Base-by-base conservation (phyloP, 1,140 invertebrate genomes). In the Sycophila sp. region DNA sequence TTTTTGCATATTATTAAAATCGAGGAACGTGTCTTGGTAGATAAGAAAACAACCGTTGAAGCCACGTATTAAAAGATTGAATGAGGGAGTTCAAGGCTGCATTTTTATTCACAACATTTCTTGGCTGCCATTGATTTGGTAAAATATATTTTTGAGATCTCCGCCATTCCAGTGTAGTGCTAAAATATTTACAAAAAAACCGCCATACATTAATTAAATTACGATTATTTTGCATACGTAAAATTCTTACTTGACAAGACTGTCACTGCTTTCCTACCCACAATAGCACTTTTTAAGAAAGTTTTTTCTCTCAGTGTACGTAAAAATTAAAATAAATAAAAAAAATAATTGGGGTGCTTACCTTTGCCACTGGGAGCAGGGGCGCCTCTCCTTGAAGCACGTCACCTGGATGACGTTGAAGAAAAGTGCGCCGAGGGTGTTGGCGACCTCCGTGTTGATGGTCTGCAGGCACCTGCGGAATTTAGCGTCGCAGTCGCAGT, bases 401-500 rank as follows among this genome's bases (percentile, higher is more conserved):
- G 87, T 90, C 11, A 91, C 88, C 76, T 91, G 90, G 8, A 91
- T 87, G 17, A 92, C 87, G 62, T 92, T 92, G 81, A 92, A 93
- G 81, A 90, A 93, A 4, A 92, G 87, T 4, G 90, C 89, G 4
- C 91, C 91, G 28, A 93, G 82, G 0, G 90, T 90, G 73, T 92
- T 91, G 1, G 90, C 91, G 11, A 90, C 90, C 76, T 91, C 90
- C 53, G 90, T 89, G 51, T 91, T 91, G 7, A 91, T 81, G 55
- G 87, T 88, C 77, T 91, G 90, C 47, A 93, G 76, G 75, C 92
- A 93, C 40, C 87, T 82, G 38, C 91, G 85, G 76, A 93, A 92
- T 53, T 87, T 85, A 0, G 90, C 89, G 73, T 93, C 92, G 72
- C 92, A 93, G 70, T 92, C 90, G 75, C 92, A 93, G 74, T 92